Percentiles rank a stretch among this genome's conserved stretches.
These are phyloP conservation scores for Xiphias gladius DNA, from an alignment of 2,113 vertebrate species.

Conservation along the genomic window DNA sequence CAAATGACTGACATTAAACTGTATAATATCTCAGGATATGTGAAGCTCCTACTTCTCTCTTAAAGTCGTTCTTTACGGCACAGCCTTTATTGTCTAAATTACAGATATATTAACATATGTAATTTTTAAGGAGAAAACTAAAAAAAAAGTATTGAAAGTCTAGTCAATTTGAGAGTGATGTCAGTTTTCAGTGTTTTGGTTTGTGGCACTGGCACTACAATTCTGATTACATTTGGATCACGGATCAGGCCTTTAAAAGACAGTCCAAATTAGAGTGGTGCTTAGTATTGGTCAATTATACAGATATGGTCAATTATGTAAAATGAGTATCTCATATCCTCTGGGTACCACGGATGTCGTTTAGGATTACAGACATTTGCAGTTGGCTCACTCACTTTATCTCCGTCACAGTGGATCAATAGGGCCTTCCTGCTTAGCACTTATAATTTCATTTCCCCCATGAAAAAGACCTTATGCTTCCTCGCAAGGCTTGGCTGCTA, in stretches of 20 bases:
- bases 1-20: not conserved
- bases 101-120: not conserved
- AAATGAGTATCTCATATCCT: conserved; percentile 25
- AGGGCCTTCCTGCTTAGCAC: conserved; percentile 57
- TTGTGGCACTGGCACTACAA: not conserved
- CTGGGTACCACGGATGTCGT: conserved; percentile 37
- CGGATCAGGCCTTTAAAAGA: conserved; percentile 12
- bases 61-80: not conserved
- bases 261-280: conserved; percentile 11
- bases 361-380: conserved; percentile 59
- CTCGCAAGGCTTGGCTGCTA: conserved; percentile 4
- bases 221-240: conserved; percentile 8
- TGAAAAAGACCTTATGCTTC: conserved; percentile 33
- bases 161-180: not conserved
- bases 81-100: not conserved
- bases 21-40: not conserved
- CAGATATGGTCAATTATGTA: conserved; percentile 42
- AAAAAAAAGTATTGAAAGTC: not conserved
- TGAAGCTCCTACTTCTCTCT: too few relatives aligned
- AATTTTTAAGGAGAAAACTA: not conserved
- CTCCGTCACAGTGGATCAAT: conserved; percentile 67
- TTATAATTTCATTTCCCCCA: conserved; percentile 57
- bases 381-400: conserved; percentile 58
- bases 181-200: not conserved
- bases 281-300: conserved; percentile 24